phyloP scores from a whole-genome alignment of 2,113 vertebrate genomes.

The Tenebrosternarchus preto region DNA sequence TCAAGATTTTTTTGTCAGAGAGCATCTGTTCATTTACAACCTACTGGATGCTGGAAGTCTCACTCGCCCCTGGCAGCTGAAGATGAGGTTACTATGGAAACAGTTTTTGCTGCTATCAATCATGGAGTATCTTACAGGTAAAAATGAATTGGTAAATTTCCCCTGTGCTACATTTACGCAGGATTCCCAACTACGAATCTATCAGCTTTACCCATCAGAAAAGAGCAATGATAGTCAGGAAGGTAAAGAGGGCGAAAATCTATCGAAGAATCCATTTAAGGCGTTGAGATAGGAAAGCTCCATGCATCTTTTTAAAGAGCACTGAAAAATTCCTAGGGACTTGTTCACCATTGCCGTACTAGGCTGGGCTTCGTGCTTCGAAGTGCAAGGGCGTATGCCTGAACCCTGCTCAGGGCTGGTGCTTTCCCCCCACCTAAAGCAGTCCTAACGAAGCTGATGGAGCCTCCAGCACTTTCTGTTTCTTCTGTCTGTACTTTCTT shows the following conservation, averaged over 20 bases:
- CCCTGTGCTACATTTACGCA: constrained; percentile 23
- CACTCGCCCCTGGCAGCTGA: constrained; percentile 76
- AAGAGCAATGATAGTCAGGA: neutral
- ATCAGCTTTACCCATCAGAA: constrained; percentile 27
- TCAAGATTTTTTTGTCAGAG: constrained; percentile 73
- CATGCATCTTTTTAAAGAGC: neutral
- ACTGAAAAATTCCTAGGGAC: neutral
- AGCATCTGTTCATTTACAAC: constrained; percentile 69
- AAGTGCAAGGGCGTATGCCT: neutral
- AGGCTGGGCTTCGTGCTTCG: neutral
- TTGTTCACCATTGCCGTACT: neutral
- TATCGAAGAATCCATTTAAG: neutral
- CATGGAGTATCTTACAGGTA: constrained; percentile 89
- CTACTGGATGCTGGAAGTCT: constrained; percentile 72
- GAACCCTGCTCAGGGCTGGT: neutral
- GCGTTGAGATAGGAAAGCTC: neutral
- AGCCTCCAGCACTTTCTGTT: neutral
- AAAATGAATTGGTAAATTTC: constrained; percentile 57
- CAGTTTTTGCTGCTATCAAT: constrained; percentile 85
- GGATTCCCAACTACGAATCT: constrained; percentile 26
- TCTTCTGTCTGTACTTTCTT: neutral
- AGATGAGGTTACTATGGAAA: constrained; percentile 93
- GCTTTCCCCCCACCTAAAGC: no score
- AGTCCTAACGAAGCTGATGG: neutral
- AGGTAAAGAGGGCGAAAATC: neutral